Evolutionary conservation across 2,113 vertebrate genomes (phyloP).

Genomic region (Symphodus melops): DNA sequence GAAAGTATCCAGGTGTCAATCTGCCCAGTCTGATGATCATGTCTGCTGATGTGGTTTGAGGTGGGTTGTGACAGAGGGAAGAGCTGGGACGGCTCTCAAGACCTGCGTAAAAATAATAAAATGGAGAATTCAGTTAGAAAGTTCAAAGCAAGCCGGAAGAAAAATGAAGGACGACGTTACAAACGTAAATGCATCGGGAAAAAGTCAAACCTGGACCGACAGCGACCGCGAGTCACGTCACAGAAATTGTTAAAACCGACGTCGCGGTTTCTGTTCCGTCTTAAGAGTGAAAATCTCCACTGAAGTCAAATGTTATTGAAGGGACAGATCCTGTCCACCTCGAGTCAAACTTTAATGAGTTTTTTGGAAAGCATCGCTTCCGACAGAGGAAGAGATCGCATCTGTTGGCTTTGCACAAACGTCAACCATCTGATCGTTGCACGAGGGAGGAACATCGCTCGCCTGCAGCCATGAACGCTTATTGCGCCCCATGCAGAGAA

Average conservation of each 20-base stretch:
- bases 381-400: constrained; percentile 5
- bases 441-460: constrained; percentile 43
- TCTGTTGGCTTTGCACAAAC: constrained; percentile 12
- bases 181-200: too few species aligned
- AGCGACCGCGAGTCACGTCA: background rate
- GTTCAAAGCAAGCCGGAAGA: background rate
- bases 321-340: too few species aligned
- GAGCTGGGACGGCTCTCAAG: constrained; percentile 19
- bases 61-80: background rate
- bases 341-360: background rate
- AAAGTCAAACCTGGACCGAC: background rate
- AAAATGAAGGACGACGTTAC: background rate
- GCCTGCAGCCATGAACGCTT: constrained; percentile 45
- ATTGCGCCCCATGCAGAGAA: background rate
- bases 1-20: constrained; percentile 94
- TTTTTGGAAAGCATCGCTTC: background rate
- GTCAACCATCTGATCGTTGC: constrained; percentile 31
- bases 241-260: background rate
- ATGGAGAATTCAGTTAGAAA: background rate
- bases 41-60: constrained; percentile 19
- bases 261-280: background rate
- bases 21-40: constrained; percentile 92
- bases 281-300: background rate
- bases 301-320: background rate
- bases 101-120: constrained; percentile 40